phyloP scores from a whole-genome alignment of 2,113 vertebrate species.

The Tetrao urogallus region DNA sequence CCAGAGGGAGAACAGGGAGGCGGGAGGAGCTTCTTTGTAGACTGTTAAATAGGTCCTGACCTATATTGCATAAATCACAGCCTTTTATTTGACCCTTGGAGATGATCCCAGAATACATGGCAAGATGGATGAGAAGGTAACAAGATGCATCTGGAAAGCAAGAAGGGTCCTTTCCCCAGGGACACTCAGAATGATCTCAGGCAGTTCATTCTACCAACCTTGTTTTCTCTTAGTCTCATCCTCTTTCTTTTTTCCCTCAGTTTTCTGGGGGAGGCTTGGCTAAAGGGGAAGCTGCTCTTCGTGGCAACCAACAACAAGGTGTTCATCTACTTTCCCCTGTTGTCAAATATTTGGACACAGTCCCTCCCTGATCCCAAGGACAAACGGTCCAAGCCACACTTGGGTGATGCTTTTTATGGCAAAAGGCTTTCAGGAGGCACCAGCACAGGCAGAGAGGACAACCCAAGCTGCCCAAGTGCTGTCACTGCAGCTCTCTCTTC shows the following conservation, averaged over 20 bases:
- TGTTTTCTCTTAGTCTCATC: not conserved
- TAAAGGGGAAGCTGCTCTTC: not conserved
- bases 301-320: fast-evolving
- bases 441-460: not conserved
- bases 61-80: conserved; percentile 69
- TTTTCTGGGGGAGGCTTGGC: not conserved
- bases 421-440: not conserved
- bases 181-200: not conserved
- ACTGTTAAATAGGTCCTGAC: conserved; percentile 75
- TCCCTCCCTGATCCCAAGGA: fast-evolving
- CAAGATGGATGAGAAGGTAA: conserved; percentile 40
- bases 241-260: not conserved
- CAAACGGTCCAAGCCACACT: not conserved
- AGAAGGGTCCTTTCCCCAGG: not conserved
- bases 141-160: conserved; percentile 24
- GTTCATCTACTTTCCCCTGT: not conserved
- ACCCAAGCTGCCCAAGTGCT: not conserved
- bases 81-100: conserved; percentile 62
- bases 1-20: not conserved
- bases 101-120: conserved; percentile 32
- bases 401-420: not conserved
- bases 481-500: not conserved
- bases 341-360: not conserved
- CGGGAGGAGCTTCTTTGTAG: conserved; percentile 7
- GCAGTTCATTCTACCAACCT: not conserved